Evolutionary conservation across 2,888 invertebrate genomes (phyloP).

Genomic region (Euplagia quadripunctaria): DNA sequence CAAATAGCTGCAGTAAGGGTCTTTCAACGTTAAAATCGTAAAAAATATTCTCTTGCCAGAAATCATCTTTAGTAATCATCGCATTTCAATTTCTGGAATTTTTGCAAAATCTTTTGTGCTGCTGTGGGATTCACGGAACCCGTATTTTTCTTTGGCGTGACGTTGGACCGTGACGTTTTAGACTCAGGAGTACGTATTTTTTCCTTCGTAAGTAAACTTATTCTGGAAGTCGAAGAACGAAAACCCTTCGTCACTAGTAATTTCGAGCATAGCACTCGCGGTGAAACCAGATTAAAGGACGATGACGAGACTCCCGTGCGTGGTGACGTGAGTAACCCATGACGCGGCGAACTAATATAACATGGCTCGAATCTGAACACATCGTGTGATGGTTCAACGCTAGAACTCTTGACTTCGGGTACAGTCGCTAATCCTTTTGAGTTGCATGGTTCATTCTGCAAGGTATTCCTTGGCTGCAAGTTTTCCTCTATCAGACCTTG

Average conservation of each 20-base stretch:
- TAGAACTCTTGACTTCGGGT: conserved; percentile 61
- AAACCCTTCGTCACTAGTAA: conserved; percentile 62
- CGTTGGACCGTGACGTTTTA: conserved; percentile 41
- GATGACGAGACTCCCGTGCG: conserved; percentile 60
- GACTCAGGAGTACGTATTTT: background rate
- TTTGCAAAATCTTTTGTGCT: conserved; percentile 71
- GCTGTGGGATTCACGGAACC: conserved; percentile 60
- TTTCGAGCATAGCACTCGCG: conserved; percentile 68
- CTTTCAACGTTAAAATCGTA: background rate
- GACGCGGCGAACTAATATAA: conserved; percentile 71
- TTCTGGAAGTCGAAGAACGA: conserved; percentile 48
- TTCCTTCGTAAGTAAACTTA: conserved; percentile 47
- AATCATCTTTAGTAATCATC: conserved; percentile 49
- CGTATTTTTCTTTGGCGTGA: conserved; percentile 65
- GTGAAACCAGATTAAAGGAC: conserved; percentile 64
- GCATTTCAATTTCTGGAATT: conserved; percentile 67
- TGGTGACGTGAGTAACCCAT: conserved; percentile 65
- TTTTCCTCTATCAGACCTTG: conserved; percentile 65
- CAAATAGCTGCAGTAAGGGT: background rate
- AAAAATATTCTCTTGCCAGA: background rate
- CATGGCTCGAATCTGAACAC: conserved; percentile 70
- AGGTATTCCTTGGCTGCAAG: background rate
- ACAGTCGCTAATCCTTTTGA: conserved; percentile 65
- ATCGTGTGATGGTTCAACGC: conserved; percentile 53
- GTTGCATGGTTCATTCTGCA: conserved; percentile 52